Evolutionary conservation across 2,797 vertebrate species (phyloP).

Genomic region (Cirrhinus molitorella): DNA sequence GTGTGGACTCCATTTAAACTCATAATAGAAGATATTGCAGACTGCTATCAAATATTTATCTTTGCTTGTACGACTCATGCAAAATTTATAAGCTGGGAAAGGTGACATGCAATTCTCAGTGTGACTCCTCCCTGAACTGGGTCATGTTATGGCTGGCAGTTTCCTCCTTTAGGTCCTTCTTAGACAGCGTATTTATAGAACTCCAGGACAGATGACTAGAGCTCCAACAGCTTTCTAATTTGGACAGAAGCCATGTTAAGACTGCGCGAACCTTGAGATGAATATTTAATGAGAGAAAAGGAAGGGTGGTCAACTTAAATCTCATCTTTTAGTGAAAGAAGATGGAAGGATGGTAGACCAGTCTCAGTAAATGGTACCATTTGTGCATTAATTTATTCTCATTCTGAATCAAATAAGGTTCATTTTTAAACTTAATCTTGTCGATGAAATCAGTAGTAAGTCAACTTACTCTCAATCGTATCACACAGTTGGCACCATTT

Average conservation of each 20-base stretch:
- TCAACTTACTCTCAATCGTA: too few species aligned
- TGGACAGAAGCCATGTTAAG: conserved; percentile 48
- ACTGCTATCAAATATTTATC: conserved; percentile 65
- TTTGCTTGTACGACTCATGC: conserved; percentile 64
- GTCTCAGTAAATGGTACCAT: not conserved
- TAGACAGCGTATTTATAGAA: conserved; percentile 54
- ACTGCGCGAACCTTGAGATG: conserved; percentile 56
- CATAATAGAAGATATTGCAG: conserved; percentile 6
- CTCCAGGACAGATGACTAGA: conserved; percentile 26
- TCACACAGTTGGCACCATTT: not conserved
- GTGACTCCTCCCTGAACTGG: conserved; percentile 58
- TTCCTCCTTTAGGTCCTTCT: conserved; percentile 42
- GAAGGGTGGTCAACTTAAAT: conserved; percentile 36
- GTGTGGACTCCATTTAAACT: conserved; percentile 16
- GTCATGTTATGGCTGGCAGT: conserved; percentile 51
- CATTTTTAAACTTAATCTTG: not conserved
- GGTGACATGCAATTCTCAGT: conserved; percentile 48
- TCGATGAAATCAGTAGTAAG: not conserved
- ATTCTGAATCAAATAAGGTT: too few species aligned
- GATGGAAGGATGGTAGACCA: not conserved
- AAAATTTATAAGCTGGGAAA: conserved; percentile 63
- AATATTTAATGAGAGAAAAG: conserved; percentile 63
- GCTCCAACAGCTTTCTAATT: conserved; percentile 54
- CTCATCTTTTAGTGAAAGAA: conserved; percentile 24
- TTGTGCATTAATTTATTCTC: not conserved